Base-by-base conservation (phyloP, 2,113 vertebrate species). In the Chionomys nivalis region DNA sequence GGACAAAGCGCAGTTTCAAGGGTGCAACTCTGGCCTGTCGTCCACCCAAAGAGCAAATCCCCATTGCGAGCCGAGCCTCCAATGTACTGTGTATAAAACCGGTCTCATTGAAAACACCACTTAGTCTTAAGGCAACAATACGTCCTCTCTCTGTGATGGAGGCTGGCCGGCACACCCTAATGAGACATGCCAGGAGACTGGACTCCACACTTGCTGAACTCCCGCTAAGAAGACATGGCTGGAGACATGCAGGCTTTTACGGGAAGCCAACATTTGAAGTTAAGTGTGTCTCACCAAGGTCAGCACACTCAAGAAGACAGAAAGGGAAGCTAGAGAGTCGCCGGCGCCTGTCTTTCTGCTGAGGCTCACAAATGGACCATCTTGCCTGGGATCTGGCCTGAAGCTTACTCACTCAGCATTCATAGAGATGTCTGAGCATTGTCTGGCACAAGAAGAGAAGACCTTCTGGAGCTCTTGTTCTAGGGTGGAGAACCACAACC, bases 51-150 rank as follows among this genome's bases (percentile, higher is more conserved):
- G 76, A 75, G 31, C 8, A 47, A n/a, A 58, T 36, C 68, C 36
- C 65, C 0, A 0, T 76, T 76, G 14, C 5, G 55, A 17, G 7
- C 28, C 0, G 3, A 76, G 33, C 36, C 52, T 36, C 16, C 47
- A 5, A 33, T 68, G 83, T 77, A 61, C 31, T 0, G 9, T 21
- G 47, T 19, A 19, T 16, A 17, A 36, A 88, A 49, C 61, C 4
- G 0, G n/a, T 23, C 26, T 61, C 66, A 33, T 7, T 39, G 39
- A 78, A 79, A 87, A 91, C 21, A 6, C 83, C 3, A 0, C 21
- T 58, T 6, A 0, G 19, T 61, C 68, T 55, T 21, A 2, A n/a
- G 42, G 65, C 31, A 3, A n/a, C 0, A 5, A 16, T 24, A 0
- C 10, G 21, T 83, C 21, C 0, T 5, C 79, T 68, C 28, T 42